A percentile compares a stretch with the other conserved stretches of the same genome.
Conservation (phyloP, 2,888 invertebrate genomes). For the Pollenia amentaria region DNA sequence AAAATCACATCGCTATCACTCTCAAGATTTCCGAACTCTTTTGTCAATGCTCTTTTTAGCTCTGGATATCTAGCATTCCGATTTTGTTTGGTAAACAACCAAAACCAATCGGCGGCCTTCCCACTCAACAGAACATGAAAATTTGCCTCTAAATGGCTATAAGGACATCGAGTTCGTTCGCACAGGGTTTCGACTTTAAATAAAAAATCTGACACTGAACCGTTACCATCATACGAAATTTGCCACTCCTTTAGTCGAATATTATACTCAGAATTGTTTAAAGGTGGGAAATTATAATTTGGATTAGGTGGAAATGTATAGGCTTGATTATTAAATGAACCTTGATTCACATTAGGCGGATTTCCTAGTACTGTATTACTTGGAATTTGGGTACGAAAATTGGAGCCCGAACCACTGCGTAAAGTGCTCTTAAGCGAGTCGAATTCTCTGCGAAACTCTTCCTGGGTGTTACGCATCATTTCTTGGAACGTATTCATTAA, state of each 20-base stretch:
- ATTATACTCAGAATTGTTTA: background rate
- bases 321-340: too few relatives aligned
- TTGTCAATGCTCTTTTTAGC: constrained; percentile 6
- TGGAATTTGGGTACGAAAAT: too few relatives aligned
- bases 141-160: constrained; percentile 18
- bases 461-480: too few relatives aligned
- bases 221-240: constrained; percentile 9
- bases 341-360: too few relatives aligned
- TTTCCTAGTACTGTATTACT: too few relatives aligned
- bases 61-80: background rate
- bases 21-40: constrained; percentile 47
- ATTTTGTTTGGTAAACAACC: constrained; percentile 31
- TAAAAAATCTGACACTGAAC: constrained; percentile 7
- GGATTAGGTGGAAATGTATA: too few relatives aligned
- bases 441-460: too few relatives aligned
- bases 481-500: too few relatives aligned
- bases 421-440: too few relatives aligned
- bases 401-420: too few relatives aligned
- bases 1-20: constrained; percentile 28
- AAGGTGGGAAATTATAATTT: too few relatives aligned
- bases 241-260: constrained; percentile 34
- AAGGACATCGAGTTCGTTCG: constrained; percentile 9
- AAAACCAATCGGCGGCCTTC: constrained; percentile 40
- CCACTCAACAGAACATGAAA: constrained; percentile 40
- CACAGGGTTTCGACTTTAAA: constrained; percentile 22